Conservation (phyloP, 2,113 vertebrate genomes). For the Pycnonotus jocosus region DNA sequence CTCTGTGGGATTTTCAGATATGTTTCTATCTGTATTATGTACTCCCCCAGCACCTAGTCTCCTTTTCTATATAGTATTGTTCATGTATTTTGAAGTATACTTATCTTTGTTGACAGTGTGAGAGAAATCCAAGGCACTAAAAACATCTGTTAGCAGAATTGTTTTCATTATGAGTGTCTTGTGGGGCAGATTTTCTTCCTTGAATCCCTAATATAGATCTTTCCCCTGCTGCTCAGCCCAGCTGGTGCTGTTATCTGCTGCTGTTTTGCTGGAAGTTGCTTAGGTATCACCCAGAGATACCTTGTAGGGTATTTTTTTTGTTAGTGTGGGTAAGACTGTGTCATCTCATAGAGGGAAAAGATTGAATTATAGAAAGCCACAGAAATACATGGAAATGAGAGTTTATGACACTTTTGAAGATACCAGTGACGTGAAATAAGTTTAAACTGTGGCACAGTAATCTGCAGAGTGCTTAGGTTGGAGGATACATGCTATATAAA, state of each 20-base stretch:
- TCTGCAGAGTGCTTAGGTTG: neutral
- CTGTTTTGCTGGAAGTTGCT: neutral
- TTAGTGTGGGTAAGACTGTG: neutral
- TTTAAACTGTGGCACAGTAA: neutral
- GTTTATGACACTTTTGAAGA: neutral
- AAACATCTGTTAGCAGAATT: conserved; percentile 28
- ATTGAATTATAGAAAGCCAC: neutral
- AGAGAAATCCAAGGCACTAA: neutral
- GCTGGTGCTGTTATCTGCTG: neutral
- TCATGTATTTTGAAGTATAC: neutral
- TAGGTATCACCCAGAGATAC: neutral
- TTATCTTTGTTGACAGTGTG: neutral
- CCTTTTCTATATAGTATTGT: neutral
- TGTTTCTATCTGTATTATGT: neutral
- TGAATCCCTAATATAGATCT: neutral
- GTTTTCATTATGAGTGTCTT: neutral
- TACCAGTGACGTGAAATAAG: neutral
- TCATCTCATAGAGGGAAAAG: neutral
- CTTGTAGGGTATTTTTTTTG: neutral
- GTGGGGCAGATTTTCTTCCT: neutral
- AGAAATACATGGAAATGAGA: neutral
- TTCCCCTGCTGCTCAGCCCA: neutral
- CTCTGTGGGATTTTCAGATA: neutral
- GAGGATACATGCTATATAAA: neutral
- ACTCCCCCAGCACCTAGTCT: neutral